Conservation (phyloP, 2,797 vertebrate genomes). For the Argentina silus region DNA sequence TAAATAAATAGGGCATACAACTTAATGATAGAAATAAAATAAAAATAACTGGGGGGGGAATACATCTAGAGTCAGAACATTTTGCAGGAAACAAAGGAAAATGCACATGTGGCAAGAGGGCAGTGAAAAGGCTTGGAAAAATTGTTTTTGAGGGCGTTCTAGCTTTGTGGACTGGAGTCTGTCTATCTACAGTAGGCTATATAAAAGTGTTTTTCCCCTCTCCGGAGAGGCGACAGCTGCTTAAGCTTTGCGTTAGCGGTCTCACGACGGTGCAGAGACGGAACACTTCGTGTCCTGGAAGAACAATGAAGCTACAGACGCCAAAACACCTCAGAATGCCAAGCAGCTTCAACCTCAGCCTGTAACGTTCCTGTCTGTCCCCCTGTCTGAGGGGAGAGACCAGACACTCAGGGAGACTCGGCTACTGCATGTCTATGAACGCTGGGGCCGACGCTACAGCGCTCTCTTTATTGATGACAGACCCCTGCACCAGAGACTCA, state of each 20-base stretch:
- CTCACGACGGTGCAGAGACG: neutral
- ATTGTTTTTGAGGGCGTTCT: too few species aligned
- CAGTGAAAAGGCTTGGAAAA: constrained; percentile 1
- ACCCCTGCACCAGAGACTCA: neutral
- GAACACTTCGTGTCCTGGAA: constrained; percentile 4
- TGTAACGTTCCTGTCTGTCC: too few species aligned
- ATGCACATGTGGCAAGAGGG: neutral
- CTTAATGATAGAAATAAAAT: constrained; percentile 5
- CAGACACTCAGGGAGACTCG: neutral
- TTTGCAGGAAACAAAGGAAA: neutral
- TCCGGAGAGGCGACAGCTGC: neutral
- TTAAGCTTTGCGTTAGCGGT: neutral
- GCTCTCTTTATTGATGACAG: neutral
- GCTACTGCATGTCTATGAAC: neutral
- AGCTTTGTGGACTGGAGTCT: too few species aligned
- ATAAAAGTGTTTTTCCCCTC: too few species aligned
- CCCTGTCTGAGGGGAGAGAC: neutral
- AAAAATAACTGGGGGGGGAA: neutral
- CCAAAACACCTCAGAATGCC: constrained; percentile 23
- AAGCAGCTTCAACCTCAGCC: neutral
- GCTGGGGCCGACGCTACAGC: neutral
- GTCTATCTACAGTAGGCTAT: neutral
- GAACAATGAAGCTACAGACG: constrained; percentile 34
- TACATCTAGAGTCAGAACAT: neutral
- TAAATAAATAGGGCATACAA: neutral